phyloP scores from a whole-genome alignment of 2,888 invertebrate genomes.

The Carabus problematicus region DNA sequence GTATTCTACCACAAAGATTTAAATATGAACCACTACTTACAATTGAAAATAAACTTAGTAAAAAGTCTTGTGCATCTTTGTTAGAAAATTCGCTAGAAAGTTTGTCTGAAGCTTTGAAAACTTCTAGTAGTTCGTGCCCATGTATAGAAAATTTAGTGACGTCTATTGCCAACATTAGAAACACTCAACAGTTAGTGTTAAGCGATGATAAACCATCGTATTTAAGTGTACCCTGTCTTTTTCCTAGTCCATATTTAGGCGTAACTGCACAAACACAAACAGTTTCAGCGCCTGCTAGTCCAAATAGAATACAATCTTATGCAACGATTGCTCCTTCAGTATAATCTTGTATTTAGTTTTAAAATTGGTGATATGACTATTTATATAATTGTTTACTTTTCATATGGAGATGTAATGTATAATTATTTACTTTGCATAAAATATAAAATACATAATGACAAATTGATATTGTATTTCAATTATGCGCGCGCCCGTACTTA shows the following conservation, averaged over 20 bases:
- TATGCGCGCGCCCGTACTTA: too few relatives aligned
- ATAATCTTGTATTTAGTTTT: constrained; percentile 10
- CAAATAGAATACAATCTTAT: constrained; percentile 12
- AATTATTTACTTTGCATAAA: too few relatives aligned
- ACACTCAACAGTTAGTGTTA: constrained; percentile 49
- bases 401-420: too few relatives aligned
- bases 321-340: constrained; percentile 12
- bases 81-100: constrained; percentile 62
- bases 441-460: too few relatives aligned
- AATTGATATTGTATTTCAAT: too few relatives aligned
- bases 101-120: constrained; percentile 56
- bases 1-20: constrained; percentile 63
- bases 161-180: constrained; percentile 55
- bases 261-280: constrained; percentile 19
- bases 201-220: constrained; percentile 47
- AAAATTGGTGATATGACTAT: too few relatives aligned
- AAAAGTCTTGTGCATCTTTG: constrained; percentile 61
- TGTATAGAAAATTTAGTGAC: constrained; percentile 69
- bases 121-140: constrained; percentile 74
- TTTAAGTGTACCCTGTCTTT: constrained; percentile 34
- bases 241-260: background rate
- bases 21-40: constrained; percentile 56
- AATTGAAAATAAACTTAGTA: constrained; percentile 66
- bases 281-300: constrained; percentile 29
- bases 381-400: too few relatives aligned